Evolutionary conservation across 2,797 vertebrate species (phyloP).

Genomic region (Erpetoichthys calabaricus): DNA sequence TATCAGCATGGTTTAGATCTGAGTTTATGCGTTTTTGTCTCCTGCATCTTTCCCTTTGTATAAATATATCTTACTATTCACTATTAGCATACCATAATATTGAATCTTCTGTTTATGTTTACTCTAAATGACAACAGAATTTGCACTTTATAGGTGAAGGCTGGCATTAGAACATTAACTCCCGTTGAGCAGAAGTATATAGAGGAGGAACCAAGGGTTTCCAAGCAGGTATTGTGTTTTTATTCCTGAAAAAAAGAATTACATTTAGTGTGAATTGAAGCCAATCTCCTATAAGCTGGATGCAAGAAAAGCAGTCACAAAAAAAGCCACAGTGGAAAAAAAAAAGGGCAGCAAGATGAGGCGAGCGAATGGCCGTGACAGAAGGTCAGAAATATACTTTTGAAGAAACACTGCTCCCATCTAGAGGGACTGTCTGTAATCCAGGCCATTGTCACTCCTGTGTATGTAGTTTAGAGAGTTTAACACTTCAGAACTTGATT

Average conservation of each 20-base stretch:
- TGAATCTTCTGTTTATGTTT: too few species aligned
- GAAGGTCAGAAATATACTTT: slow-evolving; percentile 59
- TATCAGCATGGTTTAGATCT: too few species aligned
- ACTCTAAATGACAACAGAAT: slow-evolving; percentile 16
- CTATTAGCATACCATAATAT: too few species aligned
- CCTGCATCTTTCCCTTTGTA: too few species aligned
- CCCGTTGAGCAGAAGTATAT: slow-evolving; percentile 95
- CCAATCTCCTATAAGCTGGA: slow-evolving; percentile 28
- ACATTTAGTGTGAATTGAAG: slow-evolving; percentile 19
- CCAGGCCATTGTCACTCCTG: slow-evolving; percentile 59
- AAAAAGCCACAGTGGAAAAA: slow-evolving; percentile 36
- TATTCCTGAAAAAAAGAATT: background rate
- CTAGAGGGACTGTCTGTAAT: slow-evolving; percentile 53
- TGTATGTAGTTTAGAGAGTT: slow-evolving; percentile 54
- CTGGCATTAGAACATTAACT: slow-evolving; percentile 80
- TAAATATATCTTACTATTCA: too few species aligned
- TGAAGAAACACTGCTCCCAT: slow-evolving; percentile 55
- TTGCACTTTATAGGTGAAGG: slow-evolving; percentile 69
- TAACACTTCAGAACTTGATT: slow-evolving; percentile 46
- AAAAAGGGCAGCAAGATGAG: background rate
- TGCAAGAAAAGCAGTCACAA: slow-evolving; percentile 33
- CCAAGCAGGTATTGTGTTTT: slow-evolving; percentile 78
- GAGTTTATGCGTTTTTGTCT: too few species aligned
- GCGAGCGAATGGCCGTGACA: slow-evolving; percentile 64
- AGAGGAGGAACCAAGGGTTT: slow-evolving; percentile 89